phyloP scores from a whole-genome alignment of 2,888 invertebrate species.

The Prenolepis imparis region DNA sequence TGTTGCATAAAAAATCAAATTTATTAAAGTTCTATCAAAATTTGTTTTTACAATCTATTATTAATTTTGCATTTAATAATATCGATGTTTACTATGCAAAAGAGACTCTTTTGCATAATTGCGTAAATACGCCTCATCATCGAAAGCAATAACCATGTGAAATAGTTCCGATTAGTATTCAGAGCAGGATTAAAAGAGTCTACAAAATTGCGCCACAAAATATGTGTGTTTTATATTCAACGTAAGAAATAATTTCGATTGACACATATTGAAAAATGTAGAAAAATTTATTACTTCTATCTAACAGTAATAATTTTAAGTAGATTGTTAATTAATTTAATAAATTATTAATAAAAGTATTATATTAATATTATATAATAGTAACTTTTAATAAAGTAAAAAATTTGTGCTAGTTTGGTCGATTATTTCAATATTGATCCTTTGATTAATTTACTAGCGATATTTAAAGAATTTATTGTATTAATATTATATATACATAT shows the following conservation, averaged over 20 bases:
- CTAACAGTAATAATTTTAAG: background rate
- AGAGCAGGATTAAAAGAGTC: slow-evolving; percentile 60
- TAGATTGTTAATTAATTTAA: background rate
- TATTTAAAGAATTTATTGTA: too few species aligned
- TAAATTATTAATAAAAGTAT: too few species aligned
- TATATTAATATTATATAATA: too few species aligned
- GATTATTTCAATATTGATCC: too few species aligned
- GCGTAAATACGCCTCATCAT: slow-evolving; percentile 31
- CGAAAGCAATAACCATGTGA: slow-evolving; percentile 58
- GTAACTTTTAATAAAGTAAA: too few species aligned
- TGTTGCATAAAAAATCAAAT: background rate
- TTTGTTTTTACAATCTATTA: background rate
- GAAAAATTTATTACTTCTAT: background rate
- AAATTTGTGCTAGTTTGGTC: too few species aligned
- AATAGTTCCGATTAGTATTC: slow-evolving; percentile 71
- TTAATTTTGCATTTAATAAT: slow-evolving; percentile 12
- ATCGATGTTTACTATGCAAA: slow-evolving; percentile 38
- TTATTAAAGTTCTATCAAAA: background rate
- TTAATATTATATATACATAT: too few species aligned
- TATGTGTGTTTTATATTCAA: slow-evolving; percentile 74
- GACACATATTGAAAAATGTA: background rate
- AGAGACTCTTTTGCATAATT: slow-evolving; percentile 55
- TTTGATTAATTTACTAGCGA: too few species aligned
- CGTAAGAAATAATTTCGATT: slow-evolving; percentile 59
- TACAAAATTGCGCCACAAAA: slow-evolving; percentile 59